Evolutionary conservation across 2,113 vertebrate species (phyloP).

Genomic region (Ovis canadensis): DNA sequence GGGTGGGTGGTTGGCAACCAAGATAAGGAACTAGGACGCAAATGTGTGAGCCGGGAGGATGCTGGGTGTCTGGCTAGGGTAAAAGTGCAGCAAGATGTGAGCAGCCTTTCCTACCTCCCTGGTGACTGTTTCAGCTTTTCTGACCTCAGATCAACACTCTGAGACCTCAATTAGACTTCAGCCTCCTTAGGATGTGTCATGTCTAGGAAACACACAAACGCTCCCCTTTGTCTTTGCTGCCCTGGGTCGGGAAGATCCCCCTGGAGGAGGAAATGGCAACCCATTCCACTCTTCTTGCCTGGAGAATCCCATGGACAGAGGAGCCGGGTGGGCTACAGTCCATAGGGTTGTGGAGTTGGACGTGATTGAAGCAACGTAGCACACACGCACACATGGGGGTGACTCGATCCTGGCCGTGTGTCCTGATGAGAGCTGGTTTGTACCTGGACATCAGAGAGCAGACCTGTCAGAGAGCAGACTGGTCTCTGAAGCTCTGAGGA

Average conservation of each 20-base stretch:
- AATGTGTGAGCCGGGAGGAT: fast-evolving
- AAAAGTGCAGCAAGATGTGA: neutral
- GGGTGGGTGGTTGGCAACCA: neutral
- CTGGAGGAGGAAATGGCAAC: neutral
- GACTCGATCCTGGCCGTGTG: neutral
- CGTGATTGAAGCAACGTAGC: neutral
- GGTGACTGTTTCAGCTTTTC: neutral
- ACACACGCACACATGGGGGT: neutral
- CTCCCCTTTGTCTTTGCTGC: neutral
- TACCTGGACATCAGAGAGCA: neutral
- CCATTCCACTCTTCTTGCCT: neutral
- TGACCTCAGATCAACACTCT: neutral
- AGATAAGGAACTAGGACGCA: neutral
- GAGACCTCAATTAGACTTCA: neutral
- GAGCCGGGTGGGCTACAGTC: neutral
- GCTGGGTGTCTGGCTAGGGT: neutral
- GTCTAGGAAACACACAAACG: neutral
- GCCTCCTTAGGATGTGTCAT: neutral
- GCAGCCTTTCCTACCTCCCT: neutral
- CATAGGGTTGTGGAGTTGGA: neutral
- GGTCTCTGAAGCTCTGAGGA: neutral
- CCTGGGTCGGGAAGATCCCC: neutral
- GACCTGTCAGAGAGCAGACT: neutral
- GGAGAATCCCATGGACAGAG: neutral
- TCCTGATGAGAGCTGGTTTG: neutral